Evolutionary conservation across 2,113 vertebrate genomes (phyloP), one percentile per base, ranked within the genome.

Genomic region (Sterna hirundo): DNA sequence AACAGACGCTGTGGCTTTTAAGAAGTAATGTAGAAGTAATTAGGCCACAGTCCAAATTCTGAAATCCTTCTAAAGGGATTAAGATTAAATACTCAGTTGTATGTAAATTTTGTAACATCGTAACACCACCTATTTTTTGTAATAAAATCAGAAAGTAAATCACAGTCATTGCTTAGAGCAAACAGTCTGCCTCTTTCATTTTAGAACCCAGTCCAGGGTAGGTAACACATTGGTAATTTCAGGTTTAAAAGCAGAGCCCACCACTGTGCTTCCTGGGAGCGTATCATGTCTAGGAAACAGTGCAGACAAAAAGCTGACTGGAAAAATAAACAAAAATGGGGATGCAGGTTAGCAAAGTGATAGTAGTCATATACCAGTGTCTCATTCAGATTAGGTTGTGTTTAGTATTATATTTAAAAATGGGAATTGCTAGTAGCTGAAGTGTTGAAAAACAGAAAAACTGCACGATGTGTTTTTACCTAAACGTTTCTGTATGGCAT

Each of bases 391-490:
- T 85, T 60, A 88, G 83, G 16, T 23, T 90, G 32, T 61, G 27
- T 38, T 92, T 75, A 86, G 29, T 38, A 44, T 76, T 68, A 34
- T 89, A 52, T 64, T 91, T n/a, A 44, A 87, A 86, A 88, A 36
- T 75, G 79, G 54, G 95, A 92, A 29, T 86, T 92, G 27, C n/a
- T 70, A 32, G 44, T 71, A 82, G 38, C 60, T 68, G 29, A 79
- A 82, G 40, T 49, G 16, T 57, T 93, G 51, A 88, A 32, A 65
- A 76, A 2, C 60, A 55, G 55, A 77, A 92, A 76, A 78, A 26
- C 19, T n/a, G 55, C 40, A 57, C 19, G 29, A 5, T 70, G 9
- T 55, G 9, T 55, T 85, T 86, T 72, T 68, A 22, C 19, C 13
- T 11, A 15, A 61, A 66, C 0, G 0, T 61, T 93, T 78, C 26